A percentile compares a stretch with the other conserved stretches of the same genome.
phyloP scores from a whole-genome alignment of 1,140 invertebrate species.

The Drosophila leontia region DNA sequence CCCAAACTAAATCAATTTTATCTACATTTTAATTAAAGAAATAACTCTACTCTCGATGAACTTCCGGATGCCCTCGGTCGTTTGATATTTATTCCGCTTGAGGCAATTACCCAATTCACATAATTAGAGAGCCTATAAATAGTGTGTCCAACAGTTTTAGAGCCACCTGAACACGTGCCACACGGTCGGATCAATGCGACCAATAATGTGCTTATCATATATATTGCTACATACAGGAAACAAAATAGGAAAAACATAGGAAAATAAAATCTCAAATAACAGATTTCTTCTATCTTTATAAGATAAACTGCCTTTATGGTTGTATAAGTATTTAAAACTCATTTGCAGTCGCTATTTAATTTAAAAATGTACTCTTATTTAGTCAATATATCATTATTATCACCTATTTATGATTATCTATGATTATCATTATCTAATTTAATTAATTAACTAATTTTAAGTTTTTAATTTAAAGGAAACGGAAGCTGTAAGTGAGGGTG shows the following conservation, averaged over 20 bases:
- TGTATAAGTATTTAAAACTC: not conserved
- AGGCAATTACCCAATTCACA: not conserved
- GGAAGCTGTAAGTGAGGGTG: not conserved
- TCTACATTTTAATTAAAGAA: not conserved
- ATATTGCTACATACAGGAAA: constrained; percentile 19
- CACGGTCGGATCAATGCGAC: constrained; percentile 37
- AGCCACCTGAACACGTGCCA: constrained; percentile 55
- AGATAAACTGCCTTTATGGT: too few species aligned
- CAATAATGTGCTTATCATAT: constrained; percentile 53
- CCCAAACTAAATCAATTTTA: not conserved
- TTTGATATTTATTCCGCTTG: not conserved
- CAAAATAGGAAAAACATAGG: not conserved
- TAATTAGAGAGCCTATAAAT: constrained; percentile 41
- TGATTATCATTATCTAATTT: too few species aligned
- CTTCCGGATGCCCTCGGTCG: not conserved
- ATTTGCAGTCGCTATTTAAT: not conserved
- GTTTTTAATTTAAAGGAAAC: not conserved
- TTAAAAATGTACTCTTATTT: not conserved
- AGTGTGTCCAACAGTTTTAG: constrained; percentile 34
- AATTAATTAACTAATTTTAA: not conserved
- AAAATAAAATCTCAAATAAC: not conserved
- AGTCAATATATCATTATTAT: not conserved
- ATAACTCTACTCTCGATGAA: not conserved
- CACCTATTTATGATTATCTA: too few species aligned
- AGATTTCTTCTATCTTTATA: not conserved